A percentile compares a stretch with the other conserved stretches of the same genome.
Evolutionary conservation across 37 sponge, comb jelly and placozoan species (phyloP).

Genomic region (Oscarella lobularis): DNA sequence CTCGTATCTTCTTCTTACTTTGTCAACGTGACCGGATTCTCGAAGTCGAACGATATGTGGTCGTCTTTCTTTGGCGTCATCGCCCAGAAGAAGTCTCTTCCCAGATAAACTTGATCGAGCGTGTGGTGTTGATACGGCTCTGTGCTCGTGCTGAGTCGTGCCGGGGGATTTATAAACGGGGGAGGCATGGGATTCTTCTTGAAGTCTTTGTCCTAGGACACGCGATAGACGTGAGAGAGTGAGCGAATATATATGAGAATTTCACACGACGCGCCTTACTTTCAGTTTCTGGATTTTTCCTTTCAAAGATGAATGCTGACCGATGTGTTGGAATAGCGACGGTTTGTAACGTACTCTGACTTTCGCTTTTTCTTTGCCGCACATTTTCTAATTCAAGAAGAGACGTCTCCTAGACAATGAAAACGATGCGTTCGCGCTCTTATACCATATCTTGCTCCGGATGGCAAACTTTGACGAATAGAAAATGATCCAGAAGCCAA

Average conservation of each 20-base stretch:
- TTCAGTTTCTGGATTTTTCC: conserved; percentile 12
- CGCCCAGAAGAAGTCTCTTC: conserved; percentile 10
- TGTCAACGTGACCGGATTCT: neutral
- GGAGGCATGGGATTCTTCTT: neutral
- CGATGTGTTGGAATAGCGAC: conserved; percentile 19
- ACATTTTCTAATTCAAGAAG: neutral
- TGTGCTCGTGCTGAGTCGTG: neutral
- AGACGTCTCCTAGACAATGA: too few relatives aligned
- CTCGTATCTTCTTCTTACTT: conserved; percentile 2
- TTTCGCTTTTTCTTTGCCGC: neutral
- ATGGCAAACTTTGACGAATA: neutral
- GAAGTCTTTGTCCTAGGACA: conserved; percentile 1
- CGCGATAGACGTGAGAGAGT: neutral
- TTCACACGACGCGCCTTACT: neutral
- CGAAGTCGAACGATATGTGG: neutral
- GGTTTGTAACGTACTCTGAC: conserved; percentile 1
- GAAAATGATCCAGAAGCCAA: conserved; percentile 12
- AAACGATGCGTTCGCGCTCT: too few relatives aligned
- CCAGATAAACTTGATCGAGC: conserved; percentile 3
- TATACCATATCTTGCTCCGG: conserved; percentile 6
- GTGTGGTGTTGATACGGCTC: neutral
- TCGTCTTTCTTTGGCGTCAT: neutral
- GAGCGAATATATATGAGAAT: neutral
- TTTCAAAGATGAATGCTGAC: conserved; percentile 9
- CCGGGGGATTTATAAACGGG: conserved; percentile 4